Base-by-base conservation (phyloP, 2,113 vertebrate species). In the Echinops telfairi region DNA sequence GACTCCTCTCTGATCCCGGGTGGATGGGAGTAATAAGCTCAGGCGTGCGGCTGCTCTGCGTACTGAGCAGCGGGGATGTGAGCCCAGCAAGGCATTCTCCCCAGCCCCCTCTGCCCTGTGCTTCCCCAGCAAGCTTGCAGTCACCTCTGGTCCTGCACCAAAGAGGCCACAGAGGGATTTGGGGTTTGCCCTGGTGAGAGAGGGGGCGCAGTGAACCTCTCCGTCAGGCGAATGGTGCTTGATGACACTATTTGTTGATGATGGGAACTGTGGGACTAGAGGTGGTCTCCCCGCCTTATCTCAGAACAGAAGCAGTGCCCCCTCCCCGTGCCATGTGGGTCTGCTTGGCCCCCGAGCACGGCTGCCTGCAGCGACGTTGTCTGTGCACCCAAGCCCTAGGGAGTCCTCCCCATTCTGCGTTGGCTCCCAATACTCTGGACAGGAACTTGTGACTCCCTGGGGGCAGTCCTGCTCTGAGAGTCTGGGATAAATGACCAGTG, bases 91-190 rank as follows among this genome's bases (percentile, higher is more conserved):
- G 60, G 53, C 84, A 81, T 31, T 92, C 94, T 88, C 86, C 38
- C 0, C n/a, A 80, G 91, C 38, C 91, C 93, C 64, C 31, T 83
- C 88, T 94, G 40, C 95, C 93, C 83, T 83, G 92, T 15, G 71
- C 60, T 89, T 79, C 86, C 81, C 64, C 83, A 58, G 36, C 38
- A 71, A 86, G 84, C 53, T 27, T 66, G 57, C 68, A 47, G 70
- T 33, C 11, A n/a, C 87, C 77, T 95, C 19, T 78, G 77, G 57
- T 36, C 23, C 88, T 89, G 60, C 31, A 62, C 7, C 53, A 14
- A 23, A 8, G 84, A 33, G 87, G 29, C 60, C 86, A n/a, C 1
- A 15, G 0, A 81, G 88, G 79, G 83, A 84, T 76, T 17, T 40
- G 81, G 83, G 57, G 17, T 11, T 38, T 19, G 36, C 70, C 80